Conservation (phyloP, 2,888 invertebrate species). For the Melikaiella ostensackeni region DNA sequence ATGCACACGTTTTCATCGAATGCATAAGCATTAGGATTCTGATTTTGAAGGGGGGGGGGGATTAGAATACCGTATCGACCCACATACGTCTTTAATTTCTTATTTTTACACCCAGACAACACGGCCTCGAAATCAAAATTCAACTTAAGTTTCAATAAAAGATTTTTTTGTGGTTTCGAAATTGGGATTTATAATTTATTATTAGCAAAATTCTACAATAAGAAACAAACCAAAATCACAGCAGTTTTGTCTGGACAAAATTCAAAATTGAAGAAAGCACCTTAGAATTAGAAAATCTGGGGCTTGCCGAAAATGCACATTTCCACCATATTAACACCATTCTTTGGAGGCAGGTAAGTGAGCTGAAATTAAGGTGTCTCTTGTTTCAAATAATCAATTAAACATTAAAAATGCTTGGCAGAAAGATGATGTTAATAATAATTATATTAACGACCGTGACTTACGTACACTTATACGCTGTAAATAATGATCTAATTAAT, state of each 20-base stretch:
- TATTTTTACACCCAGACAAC: constrained; percentile 19
- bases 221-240: constrained; percentile 15
- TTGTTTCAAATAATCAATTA: constrained; percentile 10
- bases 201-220: not conserved
- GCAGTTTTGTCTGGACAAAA: constrained; percentile 38
- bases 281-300: constrained; percentile 10
- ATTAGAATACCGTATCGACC: constrained; percentile 30
- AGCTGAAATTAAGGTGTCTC: constrained; percentile 22
- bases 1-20: constrained; percentile 33
- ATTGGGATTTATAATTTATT: not conserved
- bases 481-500: constrained; percentile 52
- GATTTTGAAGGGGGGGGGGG: not conserved
- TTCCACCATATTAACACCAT: constrained; percentile 51
- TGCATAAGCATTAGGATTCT: constrained; percentile 16
- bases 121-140: not conserved
- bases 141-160: not conserved
- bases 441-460: constrained; percentile 42
- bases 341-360: constrained; percentile 35
- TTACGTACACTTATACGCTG: constrained; percentile 15
- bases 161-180: not conserved
- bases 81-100: not conserved
- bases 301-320: constrained; percentile 51
- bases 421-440: not conserved
- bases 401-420: constrained; percentile 22
- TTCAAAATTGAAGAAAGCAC: constrained; percentile 25